A percentile compares a stretch with the other conserved stretches of the same genome.
These are phyloP conservation scores for Coremacera marginata DNA, from an alignment of 2,888 invertebrate genomes.

Conservation along the genomic window DNA sequence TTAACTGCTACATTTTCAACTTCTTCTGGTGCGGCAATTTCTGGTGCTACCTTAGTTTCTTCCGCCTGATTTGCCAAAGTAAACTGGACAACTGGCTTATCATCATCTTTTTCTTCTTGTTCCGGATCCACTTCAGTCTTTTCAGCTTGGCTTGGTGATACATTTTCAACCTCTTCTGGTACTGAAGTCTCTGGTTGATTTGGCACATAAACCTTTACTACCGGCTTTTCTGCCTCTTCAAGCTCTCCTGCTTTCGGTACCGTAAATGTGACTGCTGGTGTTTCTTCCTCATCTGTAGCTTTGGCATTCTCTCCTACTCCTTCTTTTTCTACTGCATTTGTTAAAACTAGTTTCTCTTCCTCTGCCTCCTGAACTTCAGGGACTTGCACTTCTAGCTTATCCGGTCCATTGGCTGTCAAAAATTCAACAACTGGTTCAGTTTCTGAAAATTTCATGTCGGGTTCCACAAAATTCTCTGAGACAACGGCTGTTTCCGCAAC, in stretches of 20 bases:
- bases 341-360: background rate
- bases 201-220: background rate
- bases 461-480: background rate
- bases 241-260: background rate
- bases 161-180: constrained; percentile 33
- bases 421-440: background rate
- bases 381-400: background rate
- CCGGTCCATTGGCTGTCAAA: background rate
- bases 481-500: background rate
- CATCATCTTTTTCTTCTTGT: too few species aligned
- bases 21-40: background rate
- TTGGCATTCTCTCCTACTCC: background rate
- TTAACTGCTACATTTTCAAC: background rate
- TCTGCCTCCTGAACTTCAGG: background rate
- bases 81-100: too few species aligned
- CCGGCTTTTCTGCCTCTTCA: background rate
- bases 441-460: background rate
- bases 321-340: background rate
- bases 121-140: too few species aligned
- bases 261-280: background rate
- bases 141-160: background rate
- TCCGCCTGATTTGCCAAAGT: background rate
- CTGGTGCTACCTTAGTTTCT: constrained; percentile 8
- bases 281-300: background rate
- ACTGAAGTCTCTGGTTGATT: constrained; percentile 30